Evolutionary conservation across 1,140 invertebrate genomes (phyloP), one percentile per base, ranked within the genome.

Genomic region (Papilio dardanus): DNA sequence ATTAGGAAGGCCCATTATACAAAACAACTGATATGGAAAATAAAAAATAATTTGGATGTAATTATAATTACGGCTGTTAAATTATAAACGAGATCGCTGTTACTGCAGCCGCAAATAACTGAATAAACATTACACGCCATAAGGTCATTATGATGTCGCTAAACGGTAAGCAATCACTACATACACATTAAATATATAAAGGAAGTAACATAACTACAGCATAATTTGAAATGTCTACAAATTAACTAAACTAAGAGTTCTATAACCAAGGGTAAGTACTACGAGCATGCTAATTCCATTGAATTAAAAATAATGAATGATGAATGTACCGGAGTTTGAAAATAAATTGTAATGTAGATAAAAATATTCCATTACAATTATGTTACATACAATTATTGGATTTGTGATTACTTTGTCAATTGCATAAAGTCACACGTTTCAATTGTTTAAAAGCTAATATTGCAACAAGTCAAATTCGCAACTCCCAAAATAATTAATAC

Each of bases 281-380:
- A 89, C 79, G 79, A 86, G 86, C 88, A 91, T 90, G 88, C 89
- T 90, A 80, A 87, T 78, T 86, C 86, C 79, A 85, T 86, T 84
- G 81, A 68, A 74, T 85, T 88, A 83, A 86, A 85, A 87, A 86
- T 90, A 88, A 77, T 84, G 77, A 77, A 81, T 88, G 82, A 86
- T 79, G 81, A 85, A 81, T 86, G 79, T 86, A 77, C 76, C 78
- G 84, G 74, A 82, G 76, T 86, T 76, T 85, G 86, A 87, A 85
- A 85, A 87, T 87, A 86, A 81, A 80, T 68, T 65, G 80, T 68
- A 81, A 77, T 76, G 79, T 82, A 81, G 76, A 77, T 86, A 86
- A 83, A n/a, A n/a, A 87, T 75, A 79, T 73, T 81, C 76, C 74
- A 69, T 30, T 62, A 77, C 75, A 24, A 75, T 74, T 28, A 28